These are phyloP conservation scores for Centropristis striata DNA, from an alignment of 2,113 vertebrate genomes.

Conservation along the genomic window DNA sequence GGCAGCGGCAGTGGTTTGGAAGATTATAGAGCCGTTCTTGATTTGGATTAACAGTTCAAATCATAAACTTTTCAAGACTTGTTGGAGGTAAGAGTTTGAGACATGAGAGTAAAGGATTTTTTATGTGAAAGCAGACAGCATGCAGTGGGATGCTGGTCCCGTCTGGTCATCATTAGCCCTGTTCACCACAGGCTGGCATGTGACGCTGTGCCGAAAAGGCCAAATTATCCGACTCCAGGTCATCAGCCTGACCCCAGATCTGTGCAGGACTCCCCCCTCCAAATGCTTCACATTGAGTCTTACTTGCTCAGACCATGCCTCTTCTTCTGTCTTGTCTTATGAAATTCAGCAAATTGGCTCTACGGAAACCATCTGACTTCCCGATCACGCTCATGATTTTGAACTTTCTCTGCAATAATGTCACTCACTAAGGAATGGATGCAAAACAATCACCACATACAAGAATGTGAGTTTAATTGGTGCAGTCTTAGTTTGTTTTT, in stretches of 20 bases:
- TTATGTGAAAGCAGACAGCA: not conserved
- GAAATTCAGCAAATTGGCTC: not conserved
- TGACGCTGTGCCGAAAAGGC: not conserved
- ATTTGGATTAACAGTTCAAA: not conserved
- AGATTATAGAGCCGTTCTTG: not conserved
- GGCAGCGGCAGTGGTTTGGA: not conserved
- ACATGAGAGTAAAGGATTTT: no score
- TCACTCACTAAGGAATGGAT: not conserved
- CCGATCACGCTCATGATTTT: no score
- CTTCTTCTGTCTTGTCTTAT: not conserved
- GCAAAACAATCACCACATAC: no score
- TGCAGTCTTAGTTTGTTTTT: no score
- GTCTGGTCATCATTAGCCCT: slow-evolving; percentile 5
- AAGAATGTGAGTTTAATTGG: no score
- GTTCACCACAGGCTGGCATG: not conserved
- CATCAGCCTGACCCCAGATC: slow-evolving; percentile 16
- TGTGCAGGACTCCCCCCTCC: not conserved
- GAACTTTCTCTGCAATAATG: no score
- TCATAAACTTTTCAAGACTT: not conserved
- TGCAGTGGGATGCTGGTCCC: not conserved
- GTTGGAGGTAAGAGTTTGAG: not conserved
- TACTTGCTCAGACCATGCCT: not conserved
- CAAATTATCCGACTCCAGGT: not conserved
- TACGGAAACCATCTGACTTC: no score
- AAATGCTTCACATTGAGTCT: not conserved